These are phyloP conservation scores for Diuraphis noxia DNA, from an alignment of 1,140 invertebrate species.

Conservation along the genomic window DNA sequence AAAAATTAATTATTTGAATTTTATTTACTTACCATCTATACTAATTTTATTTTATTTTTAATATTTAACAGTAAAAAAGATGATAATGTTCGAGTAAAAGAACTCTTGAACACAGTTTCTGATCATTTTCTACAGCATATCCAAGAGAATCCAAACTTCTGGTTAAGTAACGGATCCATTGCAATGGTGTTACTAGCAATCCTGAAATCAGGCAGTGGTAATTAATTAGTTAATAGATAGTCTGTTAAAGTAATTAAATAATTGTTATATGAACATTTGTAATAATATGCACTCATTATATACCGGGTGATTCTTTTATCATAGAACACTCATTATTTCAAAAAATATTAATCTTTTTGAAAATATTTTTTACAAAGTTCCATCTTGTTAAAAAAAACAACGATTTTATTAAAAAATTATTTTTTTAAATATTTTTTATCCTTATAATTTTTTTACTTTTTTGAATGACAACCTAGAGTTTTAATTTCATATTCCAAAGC, in stretches of 20 bases:
- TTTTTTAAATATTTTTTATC: too few species aligned
- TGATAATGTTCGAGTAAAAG: slow-evolving; percentile 69
- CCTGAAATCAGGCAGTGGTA: slow-evolving; percentile 67
- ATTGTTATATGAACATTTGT: not conserved
- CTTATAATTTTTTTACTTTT: too few species aligned
- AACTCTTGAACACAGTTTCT: slow-evolving; percentile 72
- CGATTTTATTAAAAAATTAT: too few species aligned
- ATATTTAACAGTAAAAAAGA: slow-evolving; percentile 75
- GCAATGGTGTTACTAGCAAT: slow-evolving; percentile 74
- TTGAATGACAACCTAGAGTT: too few species aligned
- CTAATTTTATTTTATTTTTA: slow-evolving; percentile 50
- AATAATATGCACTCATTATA: too few species aligned
- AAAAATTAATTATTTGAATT: not conserved
- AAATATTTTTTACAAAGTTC: too few species aligned
- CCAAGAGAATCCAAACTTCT: slow-evolving; percentile 66
- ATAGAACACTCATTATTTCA: too few species aligned
- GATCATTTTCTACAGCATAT: slow-evolving; percentile 69
- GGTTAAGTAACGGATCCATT: slow-evolving; percentile 71
- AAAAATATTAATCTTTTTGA: too few species aligned
- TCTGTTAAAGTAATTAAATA: not conserved
- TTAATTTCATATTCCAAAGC: too few species aligned
- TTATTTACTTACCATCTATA: not conserved
- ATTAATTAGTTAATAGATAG: slow-evolving; percentile 44
- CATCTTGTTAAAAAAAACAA: too few species aligned
- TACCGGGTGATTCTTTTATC: too few species aligned